These are phyloP conservation scores for Scaptomyza cyrtandrae DNA, from an alignment of 2,888 invertebrate species.

Conservation along the genomic window DNA sequence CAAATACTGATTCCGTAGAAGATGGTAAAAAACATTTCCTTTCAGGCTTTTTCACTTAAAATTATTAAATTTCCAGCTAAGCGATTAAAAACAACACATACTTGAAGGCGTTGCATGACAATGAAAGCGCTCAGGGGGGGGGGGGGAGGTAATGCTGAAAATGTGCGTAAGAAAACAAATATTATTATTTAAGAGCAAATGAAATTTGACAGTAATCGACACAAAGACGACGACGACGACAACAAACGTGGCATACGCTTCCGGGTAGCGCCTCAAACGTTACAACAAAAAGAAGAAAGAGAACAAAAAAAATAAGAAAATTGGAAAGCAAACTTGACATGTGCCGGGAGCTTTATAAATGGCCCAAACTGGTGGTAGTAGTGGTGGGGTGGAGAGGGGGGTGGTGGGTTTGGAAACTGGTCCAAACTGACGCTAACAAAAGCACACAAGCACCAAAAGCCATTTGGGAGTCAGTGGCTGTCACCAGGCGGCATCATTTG, in stretches of 20 bases:
- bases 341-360: slow-evolving; percentile 7
- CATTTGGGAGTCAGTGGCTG: slow-evolving; percentile 50
- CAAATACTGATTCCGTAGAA: slow-evolving; percentile 17
- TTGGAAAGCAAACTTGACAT: slow-evolving; percentile 23
- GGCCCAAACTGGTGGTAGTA: neutral
- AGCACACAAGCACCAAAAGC: slow-evolving; percentile 20
- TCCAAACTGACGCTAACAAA: slow-evolving; percentile 9
- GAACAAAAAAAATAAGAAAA: neutral
- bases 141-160: neutral
- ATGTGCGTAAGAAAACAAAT: slow-evolving; percentile 47
- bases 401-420: neutral
- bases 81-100: slow-evolving; percentile 43
- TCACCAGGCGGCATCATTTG: slow-evolving; percentile 41
- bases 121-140: no score
- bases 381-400: neutral
- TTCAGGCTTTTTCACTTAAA: slow-evolving; percentile 44
- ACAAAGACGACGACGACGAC: slow-evolving; percentile 5
- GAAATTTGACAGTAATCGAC: slow-evolving; percentile 62
- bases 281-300: neutral
- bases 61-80: slow-evolving; percentile 65
- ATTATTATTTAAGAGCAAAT: slow-evolving; percentile 50
- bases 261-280: slow-evolving; percentile 12
- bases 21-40: slow-evolving; percentile 28
- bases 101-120: neutral
- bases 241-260: slow-evolving; percentile 17